These are phyloP conservation scores for Chrysemys picta DNA, from an alignment of 2,113 vertebrate species.

Conservation along the genomic window DNA sequence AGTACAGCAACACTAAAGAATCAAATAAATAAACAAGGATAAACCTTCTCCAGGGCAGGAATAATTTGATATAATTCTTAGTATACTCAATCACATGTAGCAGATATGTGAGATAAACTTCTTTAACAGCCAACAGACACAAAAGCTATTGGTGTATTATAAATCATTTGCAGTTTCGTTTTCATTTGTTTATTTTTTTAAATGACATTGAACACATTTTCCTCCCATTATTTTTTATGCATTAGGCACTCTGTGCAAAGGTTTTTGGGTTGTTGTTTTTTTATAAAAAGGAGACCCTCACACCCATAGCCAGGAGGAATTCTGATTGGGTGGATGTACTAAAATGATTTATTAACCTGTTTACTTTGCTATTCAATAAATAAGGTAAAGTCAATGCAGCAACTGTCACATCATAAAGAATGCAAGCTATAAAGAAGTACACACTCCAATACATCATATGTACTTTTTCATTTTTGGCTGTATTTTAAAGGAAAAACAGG, in stretches of 20 bases:
- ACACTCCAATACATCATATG: neutral
- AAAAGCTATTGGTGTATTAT: neutral
- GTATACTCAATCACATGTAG: neutral
- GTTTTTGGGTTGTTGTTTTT: neutral
- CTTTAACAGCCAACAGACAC: neutral
- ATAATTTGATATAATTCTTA: neutral
- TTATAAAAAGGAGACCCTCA: neutral
- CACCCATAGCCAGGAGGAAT: neutral
- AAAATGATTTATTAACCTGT: neutral
- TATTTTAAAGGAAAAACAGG: neutral
- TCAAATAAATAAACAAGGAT: neutral
- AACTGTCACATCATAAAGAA: slow-evolving; percentile 12
- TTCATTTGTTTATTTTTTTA: slow-evolving; percentile 5
- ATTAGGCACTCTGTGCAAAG: fast-evolving
- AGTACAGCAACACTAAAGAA: neutral
- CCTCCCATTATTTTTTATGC: neutral
- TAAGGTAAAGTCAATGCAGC: neutral
- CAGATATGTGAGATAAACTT: slow-evolving; percentile 25
- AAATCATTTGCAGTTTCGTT: neutral
- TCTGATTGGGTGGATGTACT: neutral
- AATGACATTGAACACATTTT: neutral
- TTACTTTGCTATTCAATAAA: slow-evolving; percentile 25
- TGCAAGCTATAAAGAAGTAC: neutral
- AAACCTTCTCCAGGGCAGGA: neutral
- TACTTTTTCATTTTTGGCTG: neutral